phyloP scores from a whole-genome alignment of 2,797 vertebrate species.

The Pipistrellus nathusii region DNA sequence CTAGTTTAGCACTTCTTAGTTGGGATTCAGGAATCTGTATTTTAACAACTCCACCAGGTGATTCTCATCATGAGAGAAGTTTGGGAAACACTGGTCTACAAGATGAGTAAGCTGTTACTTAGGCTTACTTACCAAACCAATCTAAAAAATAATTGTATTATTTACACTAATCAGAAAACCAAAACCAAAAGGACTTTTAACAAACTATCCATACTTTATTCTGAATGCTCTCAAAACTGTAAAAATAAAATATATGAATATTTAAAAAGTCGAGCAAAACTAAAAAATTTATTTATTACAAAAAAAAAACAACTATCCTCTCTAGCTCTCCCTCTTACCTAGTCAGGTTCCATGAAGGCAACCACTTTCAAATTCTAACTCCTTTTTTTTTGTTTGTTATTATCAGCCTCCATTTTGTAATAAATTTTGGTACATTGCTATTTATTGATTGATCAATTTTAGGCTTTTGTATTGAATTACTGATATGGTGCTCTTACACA shows the following conservation, averaged over 20 bases:
- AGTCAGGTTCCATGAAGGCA: neutral
- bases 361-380: constrained; percentile 42
- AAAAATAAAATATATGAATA: neutral
- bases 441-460: constrained; percentile 35
- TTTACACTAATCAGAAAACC: constrained; percentile 35
- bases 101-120: neutral
- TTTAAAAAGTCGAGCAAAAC: constrained; percentile 30
- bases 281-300: constrained; percentile 15
- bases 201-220: constrained; percentile 28
- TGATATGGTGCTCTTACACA: neutral
- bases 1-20: too few species aligned
- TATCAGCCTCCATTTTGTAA: constrained; percentile 38
- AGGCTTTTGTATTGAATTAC: neutral
- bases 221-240: neutral
- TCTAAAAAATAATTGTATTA: neutral
- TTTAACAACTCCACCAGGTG: too few species aligned
- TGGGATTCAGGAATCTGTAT: too few species aligned
- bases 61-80: too few species aligned
- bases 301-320: neutral
- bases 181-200: neutral
- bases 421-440: neutral
- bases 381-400: neutral
- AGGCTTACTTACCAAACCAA: constrained; percentile 8
- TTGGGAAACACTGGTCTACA: neutral
- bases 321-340: neutral